phyloP scores from a whole-genome alignment of 2,797 vertebrate species.

The Periparus ater region DNA sequence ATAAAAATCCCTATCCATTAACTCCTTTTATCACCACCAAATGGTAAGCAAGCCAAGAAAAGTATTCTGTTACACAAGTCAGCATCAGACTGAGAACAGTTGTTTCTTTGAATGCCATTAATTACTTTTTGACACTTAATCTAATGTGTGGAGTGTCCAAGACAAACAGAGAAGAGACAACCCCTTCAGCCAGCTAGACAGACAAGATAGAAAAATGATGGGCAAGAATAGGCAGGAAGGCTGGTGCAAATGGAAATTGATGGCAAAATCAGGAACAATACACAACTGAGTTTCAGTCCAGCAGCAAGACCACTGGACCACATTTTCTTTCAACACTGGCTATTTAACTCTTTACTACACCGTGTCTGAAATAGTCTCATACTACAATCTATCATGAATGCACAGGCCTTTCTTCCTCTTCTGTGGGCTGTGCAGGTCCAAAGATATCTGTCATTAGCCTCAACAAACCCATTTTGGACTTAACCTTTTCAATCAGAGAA shows the following conservation, averaged over 20 bases:
- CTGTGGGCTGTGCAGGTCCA: neutral
- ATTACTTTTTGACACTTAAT: neutral
- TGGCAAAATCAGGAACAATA: neutral
- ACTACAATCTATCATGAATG: neutral
- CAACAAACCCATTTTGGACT: neutral
- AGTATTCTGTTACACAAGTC: neutral
- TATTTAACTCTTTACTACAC: neutral
- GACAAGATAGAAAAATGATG: neutral
- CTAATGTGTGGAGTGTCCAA: neutral
- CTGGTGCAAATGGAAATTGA: neutral
- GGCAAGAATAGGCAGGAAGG: neutral
- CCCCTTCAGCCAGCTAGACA: neutral
- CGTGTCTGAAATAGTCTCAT: neutral
- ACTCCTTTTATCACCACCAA: neutral
- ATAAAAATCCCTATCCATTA: neutral
- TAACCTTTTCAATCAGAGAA: neutral
- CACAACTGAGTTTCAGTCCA: neutral
- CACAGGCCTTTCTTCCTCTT: neutral
- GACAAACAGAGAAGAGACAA: neutral
- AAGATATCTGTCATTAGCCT: neutral
- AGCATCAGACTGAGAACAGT: neutral
- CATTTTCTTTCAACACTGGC: neutral
- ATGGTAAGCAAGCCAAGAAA: neutral
- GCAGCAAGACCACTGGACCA: neutral
- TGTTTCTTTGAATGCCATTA: neutral